phyloP scores from a whole-genome alignment of 2,797 vertebrate species.

The Bovichtus variegatus region DNA sequence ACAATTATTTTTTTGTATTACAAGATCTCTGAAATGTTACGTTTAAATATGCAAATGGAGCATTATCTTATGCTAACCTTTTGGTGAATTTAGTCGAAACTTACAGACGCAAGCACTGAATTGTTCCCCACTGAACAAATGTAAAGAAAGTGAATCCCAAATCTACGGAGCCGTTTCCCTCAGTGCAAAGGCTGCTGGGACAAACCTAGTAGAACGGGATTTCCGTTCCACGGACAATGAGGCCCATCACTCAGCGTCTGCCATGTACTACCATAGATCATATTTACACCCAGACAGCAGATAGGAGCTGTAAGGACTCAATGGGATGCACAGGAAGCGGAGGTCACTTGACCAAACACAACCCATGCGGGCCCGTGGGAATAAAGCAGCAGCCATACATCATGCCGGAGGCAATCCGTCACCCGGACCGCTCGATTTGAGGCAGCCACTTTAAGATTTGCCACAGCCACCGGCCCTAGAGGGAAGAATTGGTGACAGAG shows the following conservation, averaged over 20 bases:
- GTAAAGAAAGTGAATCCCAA: slow-evolving; percentile 8
- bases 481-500: slow-evolving; percentile 64
- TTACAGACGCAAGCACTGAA: not conserved
- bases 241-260: slow-evolving; percentile 69
- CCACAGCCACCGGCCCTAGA: slow-evolving; percentile 46
- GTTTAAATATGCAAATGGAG: too few relatives aligned
- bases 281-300: slow-evolving; percentile 77
- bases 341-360: slow-evolving; percentile 81
- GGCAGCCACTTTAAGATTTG: slow-evolving; percentile 68
- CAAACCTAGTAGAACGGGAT: slow-evolving; percentile 63
- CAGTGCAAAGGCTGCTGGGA: slow-evolving; percentile 33
- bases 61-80: too few relatives aligned
- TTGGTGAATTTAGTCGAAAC: too few relatives aligned
- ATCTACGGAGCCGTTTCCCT: not conserved
- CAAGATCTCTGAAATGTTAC: too few relatives aligned
- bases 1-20: too few relatives aligned
- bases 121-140: slow-evolving; percentile 12
- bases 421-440: slow-evolving; percentile 73
- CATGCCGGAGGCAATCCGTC: slow-evolving; percentile 79
- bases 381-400: slow-evolving; percentile 73
- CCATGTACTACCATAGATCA: slow-evolving; percentile 65
- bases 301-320: slow-evolving; percentile 65
- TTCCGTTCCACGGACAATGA: slow-evolving; percentile 58
- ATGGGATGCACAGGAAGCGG: slow-evolving; percentile 60
- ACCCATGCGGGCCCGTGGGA: slow-evolving; percentile 55